Evolutionary conservation across 2,888 invertebrate genomes (phyloP).

Genomic region (Cheilosia soror): DNA sequence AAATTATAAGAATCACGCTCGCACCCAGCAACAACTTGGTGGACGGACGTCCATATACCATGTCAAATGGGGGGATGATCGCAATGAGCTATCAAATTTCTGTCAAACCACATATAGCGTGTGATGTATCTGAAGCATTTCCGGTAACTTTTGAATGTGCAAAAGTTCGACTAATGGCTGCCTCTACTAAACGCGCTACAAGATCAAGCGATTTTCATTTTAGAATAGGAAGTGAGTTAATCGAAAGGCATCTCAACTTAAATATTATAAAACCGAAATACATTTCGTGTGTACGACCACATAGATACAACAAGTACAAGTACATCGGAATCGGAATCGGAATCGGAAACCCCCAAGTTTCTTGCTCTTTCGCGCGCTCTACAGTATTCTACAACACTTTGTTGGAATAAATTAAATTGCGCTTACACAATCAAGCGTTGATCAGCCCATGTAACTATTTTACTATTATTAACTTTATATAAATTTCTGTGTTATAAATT

Average conservation of each 20-base stretch:
- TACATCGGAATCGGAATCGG: background rate
- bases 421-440: slow-evolving; percentile 20
- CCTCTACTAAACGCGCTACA: background rate
- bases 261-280: background rate
- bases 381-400: background rate
- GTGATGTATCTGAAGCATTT: slow-evolving; percentile 9
- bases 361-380: background rate
- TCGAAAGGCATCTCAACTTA: slow-evolving; percentile 9
- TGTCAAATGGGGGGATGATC: no score
- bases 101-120: background rate
- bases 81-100: background rate
- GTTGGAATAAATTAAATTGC: slow-evolving; percentile 5
- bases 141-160: background rate
- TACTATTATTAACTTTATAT: slow-evolving; percentile 8
- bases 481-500: slow-evolving; percentile 18
- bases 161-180: background rate
- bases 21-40: no score
- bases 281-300: background rate
- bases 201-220: background rate
- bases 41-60: background rate
- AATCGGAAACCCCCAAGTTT: background rate
- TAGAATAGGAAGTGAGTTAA: background rate
- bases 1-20: no score
- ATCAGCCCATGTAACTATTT: slow-evolving; percentile 15
- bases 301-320: background rate